These are phyloP conservation scores for Melanotaenia parkinsoni DNA, from an alignment of 2,797 vertebrate species.

Conservation along the genomic window DNA sequence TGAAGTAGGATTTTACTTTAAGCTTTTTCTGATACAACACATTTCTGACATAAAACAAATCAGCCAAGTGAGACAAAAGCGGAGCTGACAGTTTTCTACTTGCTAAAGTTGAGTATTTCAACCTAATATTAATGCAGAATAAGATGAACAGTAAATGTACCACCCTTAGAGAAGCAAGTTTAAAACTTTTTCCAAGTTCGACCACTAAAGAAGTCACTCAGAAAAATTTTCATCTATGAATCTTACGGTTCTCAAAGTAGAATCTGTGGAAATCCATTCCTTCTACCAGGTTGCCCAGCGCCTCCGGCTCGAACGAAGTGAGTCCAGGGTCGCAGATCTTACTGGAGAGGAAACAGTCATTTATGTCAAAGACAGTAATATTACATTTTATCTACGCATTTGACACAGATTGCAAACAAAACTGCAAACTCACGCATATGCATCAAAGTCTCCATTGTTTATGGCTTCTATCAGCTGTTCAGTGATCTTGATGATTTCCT, in stretches of 20 bases:
- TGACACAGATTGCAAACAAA: neutral
- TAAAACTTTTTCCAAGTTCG: too few species aligned
- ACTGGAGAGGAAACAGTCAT: constrained; percentile 63
- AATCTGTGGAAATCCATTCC: constrained; percentile 99
- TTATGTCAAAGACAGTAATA: neutral
- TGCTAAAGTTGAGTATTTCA: neutral
- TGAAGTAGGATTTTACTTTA: neutral
- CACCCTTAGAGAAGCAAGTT: neutral
- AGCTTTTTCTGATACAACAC: neutral
- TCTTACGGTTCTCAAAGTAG: constrained; percentile 97
- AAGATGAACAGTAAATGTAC: neutral
- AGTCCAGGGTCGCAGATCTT: constrained; percentile 96
- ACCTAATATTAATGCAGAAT: too few species aligned
- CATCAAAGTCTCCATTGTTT: constrained; percentile 98
- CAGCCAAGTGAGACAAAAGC: neutral
- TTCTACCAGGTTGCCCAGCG: constrained; percentile 95
- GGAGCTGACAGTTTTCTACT: neutral
- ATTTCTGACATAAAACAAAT: neutral
- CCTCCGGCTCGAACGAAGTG: constrained; percentile 97
- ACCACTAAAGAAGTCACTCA: neutral
- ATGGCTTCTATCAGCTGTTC: constrained; percentile 98
- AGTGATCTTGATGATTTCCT: constrained; percentile 93
- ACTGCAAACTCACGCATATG: constrained; percentile 89
- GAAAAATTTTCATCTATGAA: neutral
- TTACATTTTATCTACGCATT: neutral